Evolutionary conservation across 2,113 vertebrate genomes (phyloP).

Genomic region (Peromyscus polionotus): DNA sequence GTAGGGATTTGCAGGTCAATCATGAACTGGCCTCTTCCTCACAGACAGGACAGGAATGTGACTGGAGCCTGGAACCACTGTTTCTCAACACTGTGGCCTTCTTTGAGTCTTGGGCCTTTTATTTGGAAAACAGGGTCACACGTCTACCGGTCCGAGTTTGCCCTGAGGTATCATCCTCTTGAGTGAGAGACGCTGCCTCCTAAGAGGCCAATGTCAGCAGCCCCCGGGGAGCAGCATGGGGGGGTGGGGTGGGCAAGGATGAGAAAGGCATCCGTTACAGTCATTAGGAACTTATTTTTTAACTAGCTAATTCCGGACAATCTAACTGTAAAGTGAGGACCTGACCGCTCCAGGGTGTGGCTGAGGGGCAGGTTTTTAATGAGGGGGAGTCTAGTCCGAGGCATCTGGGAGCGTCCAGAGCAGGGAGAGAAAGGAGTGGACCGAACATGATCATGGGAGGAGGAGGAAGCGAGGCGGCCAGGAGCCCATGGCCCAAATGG

Average conservation of each 20-base stretch:
- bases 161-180: rapidly evolving
- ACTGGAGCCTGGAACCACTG: not conserved
- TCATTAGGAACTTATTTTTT: not conserved
- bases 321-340: not conserved
- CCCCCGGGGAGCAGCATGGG: rapidly evolving
- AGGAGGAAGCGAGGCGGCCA: not conserved
- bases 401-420: not conserved
- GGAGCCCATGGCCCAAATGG: not conserved
- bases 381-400: not conserved
- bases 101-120: not conserved
- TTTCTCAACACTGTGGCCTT: rapidly evolving
- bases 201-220: not conserved
- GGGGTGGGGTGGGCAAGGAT: rapidly evolving
- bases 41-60: not conserved
- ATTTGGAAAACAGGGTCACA: not conserved
- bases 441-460: not conserved
- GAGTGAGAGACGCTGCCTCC: not conserved
- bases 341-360: not conserved
- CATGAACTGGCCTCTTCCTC: not conserved
- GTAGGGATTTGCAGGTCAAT: not conserved
- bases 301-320: not conserved
- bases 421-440: not conserved
- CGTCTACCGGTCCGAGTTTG: not conserved
- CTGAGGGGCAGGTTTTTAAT: not conserved
- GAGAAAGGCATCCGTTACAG: not conserved